These are phyloP conservation scores for Drosophila histrio DNA, from an alignment of 2,888 invertebrate species.

Conservation along the genomic window DNA sequence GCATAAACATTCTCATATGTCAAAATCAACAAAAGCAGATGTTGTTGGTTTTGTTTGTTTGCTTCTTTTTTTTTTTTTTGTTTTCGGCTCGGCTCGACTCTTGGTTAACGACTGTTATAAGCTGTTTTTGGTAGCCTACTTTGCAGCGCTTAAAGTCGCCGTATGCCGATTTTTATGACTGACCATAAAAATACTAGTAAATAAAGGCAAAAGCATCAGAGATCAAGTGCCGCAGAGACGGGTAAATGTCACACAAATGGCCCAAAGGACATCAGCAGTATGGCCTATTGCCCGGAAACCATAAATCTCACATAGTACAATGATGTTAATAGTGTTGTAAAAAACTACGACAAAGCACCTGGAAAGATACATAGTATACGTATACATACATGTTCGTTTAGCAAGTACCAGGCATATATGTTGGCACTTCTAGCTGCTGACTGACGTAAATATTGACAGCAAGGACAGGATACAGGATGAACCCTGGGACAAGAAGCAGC, in stretches of 20 bases:
- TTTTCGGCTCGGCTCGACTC: slow-evolving; percentile 9
- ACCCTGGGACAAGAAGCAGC: not conserved
- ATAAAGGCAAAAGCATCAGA: slow-evolving; percentile 28
- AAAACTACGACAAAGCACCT: slow-evolving; percentile 54
- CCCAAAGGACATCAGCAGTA: slow-evolving; percentile 23
- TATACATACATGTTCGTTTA: slow-evolving; percentile 7
- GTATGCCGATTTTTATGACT: slow-evolving; percentile 51
- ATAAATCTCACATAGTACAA: slow-evolving; percentile 58
- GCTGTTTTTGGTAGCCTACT: slow-evolving; percentile 51
- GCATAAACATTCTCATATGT: slow-evolving; percentile 60
- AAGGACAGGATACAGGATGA: slow-evolving; percentile 26
- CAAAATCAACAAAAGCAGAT: slow-evolving; percentile 68
- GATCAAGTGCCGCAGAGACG: slow-evolving; percentile 35
- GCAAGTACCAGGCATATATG: not conserved
- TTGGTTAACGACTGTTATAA: slow-evolving; percentile 46
- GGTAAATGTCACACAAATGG: slow-evolving; percentile 17
- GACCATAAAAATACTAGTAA: slow-evolving; percentile 41
- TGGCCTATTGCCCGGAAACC: slow-evolving; percentile 25
- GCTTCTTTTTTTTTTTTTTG: slow-evolving; percentile 7
- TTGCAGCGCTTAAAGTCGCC: slow-evolving; percentile 15
- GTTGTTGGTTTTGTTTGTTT: slow-evolving; percentile 21
- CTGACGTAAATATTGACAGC: slow-evolving; percentile 57
- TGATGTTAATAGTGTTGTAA: slow-evolving; percentile 70
- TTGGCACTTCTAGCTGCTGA: slow-evolving; percentile 13
- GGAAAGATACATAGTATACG: slow-evolving; percentile 6